Percentiles rank a stretch among this genome's conserved stretches.
phyloP scores from a whole-genome alignment of 2,113 vertebrate species.

The Dendropsophus ebraccatus region DNA sequence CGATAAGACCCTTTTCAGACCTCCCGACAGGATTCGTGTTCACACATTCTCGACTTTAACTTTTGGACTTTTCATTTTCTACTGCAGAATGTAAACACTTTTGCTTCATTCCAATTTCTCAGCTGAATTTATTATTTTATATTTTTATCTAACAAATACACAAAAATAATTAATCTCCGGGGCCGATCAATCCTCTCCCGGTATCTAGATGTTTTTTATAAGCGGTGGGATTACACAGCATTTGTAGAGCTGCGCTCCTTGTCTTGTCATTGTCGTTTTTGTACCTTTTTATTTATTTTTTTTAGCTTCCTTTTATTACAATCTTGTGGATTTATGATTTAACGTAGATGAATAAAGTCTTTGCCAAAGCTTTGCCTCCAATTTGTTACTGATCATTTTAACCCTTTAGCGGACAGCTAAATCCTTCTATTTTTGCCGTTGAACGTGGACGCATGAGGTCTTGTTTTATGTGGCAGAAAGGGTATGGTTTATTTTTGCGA shows the following conservation, averaged over 20 bases:
- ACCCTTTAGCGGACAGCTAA: no score
- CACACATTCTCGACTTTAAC: no score
- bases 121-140: neutral
- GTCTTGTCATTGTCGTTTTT: neutral
- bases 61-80: no score
- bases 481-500: no score
- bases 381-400: no score
- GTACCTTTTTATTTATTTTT: neutral
- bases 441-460: no score
- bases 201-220: neutral
- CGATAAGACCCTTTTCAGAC: no score
- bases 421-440: no score
- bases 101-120: neutral
- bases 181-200: neutral
- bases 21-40: no score
- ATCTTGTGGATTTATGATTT: neutral
- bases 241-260: neutral
- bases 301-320: neutral
- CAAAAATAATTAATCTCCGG: constrained; percentile 15
- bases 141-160: neutral
- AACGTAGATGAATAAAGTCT: neutral
- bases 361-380: neutral
- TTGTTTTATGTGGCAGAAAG: no score
- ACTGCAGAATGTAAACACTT: no score
- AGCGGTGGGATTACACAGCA: neutral